phyloP scores from a whole-genome alignment of 30 jellyfish, hydroid and myxozoan species.

The Chironex yamaguchii region DNA sequence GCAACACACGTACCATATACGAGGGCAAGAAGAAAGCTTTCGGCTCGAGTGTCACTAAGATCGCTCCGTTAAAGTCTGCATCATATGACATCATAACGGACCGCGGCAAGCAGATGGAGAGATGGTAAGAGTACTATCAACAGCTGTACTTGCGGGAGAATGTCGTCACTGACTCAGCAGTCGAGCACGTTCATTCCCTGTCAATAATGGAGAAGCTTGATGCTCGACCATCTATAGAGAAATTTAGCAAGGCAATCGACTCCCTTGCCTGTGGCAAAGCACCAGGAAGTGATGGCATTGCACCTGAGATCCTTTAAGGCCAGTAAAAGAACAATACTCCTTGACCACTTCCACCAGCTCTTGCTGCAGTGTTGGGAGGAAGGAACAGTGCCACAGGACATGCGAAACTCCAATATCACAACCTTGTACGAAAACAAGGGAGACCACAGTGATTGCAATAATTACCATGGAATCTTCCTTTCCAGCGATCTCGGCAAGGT shows the following conservation, averaged over 20 bases:
- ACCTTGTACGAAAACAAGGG: not conserved
- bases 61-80: not conserved
- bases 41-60: not conserved
- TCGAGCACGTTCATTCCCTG: not conserved
- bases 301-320: no score
- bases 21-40: not conserved
- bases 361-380: slow-evolving; percentile 3
- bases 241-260: not conserved
- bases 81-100: not conserved
- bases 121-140: slow-evolving; percentile 4
- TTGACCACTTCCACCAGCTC: no score
- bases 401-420: not conserved
- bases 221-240: not conserved
- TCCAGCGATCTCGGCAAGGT: not conserved
- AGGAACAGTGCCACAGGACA: not conserved
- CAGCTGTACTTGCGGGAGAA: not conserved
- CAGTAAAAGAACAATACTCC: no score
- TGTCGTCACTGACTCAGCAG: no score
- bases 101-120: not conserved
- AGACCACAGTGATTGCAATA: no score
- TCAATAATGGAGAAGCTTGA: slow-evolving; percentile 4
- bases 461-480: no score
- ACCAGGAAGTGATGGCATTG: not conserved
- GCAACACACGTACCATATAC: not conserved
- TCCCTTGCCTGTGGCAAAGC: not conserved